phyloP scores from a whole-genome alignment of 2,888 invertebrate genomes.

The Eristalis arbustorum region DNA sequence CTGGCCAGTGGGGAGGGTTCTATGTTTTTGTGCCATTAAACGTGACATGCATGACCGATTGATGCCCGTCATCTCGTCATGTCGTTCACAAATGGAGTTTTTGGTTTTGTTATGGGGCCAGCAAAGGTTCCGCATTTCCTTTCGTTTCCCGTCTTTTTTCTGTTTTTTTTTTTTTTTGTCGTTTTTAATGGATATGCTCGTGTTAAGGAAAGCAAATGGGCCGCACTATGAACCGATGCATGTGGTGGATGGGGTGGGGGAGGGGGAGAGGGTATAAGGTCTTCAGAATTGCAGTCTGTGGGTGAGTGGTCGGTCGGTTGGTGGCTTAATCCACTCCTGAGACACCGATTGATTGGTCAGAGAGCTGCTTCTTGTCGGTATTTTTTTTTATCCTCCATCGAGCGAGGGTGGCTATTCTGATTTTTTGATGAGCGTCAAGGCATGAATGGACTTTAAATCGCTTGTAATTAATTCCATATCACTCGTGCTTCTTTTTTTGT shows the following conservation, averaged over 20 bases:
- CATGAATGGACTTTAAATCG: slow-evolving; percentile 67
- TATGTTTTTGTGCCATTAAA: slow-evolving; percentile 65
- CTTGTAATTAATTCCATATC: slow-evolving; percentile 52
- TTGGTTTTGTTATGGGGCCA: slow-evolving; percentile 49
- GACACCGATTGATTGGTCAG: slow-evolving; percentile 64
- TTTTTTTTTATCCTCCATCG: background rate
- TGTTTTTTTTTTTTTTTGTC: no score
- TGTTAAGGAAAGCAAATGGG: slow-evolving; percentile 41
- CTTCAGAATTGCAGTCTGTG: slow-evolving; percentile 44
- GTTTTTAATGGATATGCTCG: slow-evolving; percentile 39
- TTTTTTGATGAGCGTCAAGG: slow-evolving; percentile 60
- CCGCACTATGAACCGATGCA: slow-evolving; percentile 40
- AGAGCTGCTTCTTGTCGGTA: slow-evolving; percentile 6
- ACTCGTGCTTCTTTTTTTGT: background rate
- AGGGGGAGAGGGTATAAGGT: slow-evolving; percentile 6
- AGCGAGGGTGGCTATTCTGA: slow-evolving; percentile 37
- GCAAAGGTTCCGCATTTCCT: slow-evolving; percentile 12
- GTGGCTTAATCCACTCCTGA: slow-evolving; percentile 57
- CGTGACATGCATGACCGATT: slow-evolving; percentile 62
- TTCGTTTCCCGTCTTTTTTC: no score
- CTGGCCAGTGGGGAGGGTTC: slow-evolving; percentile 2
- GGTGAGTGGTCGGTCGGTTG: slow-evolving; percentile 22
- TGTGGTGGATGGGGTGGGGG: no score
- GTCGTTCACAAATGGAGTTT: slow-evolving; percentile 60
- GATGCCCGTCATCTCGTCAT: slow-evolving; percentile 51